Evolutionary conservation across 2,113 vertebrate species (phyloP).

Genomic region (Salminus brasiliensis): DNA sequence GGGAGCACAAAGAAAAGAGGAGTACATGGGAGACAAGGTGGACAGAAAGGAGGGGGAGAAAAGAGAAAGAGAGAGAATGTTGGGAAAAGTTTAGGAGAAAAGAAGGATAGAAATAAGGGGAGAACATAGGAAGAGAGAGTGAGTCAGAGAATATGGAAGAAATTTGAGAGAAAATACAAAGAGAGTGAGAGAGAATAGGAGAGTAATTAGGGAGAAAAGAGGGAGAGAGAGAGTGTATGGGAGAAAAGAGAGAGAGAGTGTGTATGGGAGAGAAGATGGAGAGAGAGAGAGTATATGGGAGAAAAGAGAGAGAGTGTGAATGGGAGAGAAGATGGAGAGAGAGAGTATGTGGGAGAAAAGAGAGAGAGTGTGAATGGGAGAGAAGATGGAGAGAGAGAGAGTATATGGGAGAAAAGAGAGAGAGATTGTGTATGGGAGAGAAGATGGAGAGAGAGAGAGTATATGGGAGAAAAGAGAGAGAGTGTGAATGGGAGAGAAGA

Average conservation of each 20-base stretch:
- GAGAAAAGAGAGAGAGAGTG: conserved; percentile 34
- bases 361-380: conserved; percentile 38
- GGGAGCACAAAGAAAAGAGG: conserved; percentile 29
- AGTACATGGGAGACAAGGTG: conserved; percentile 9
- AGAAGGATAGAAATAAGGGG: conserved; percentile 35
- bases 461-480: not conserved
- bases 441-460: not conserved
- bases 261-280: conserved; percentile 31
- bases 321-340: not conserved
- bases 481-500: not conserved
- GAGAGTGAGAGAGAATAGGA: not conserved
- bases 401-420: conserved; percentile 12
- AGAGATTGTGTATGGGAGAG: not conserved
- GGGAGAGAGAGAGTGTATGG: conserved; percentile 6
- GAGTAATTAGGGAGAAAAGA: not conserved
- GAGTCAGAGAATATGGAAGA: not conserved
- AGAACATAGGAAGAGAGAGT: conserved; percentile 33
- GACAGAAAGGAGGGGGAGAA: conserved; percentile 8
- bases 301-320: conserved; percentile 13
- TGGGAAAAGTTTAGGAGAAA: conserved; percentile 18
- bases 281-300: not conserved
- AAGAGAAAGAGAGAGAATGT: conserved; percentile 4
- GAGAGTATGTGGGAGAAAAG: conserved; percentile 7
- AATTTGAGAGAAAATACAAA: not conserved
- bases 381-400: conserved; percentile 19